Evolutionary conservation across 2,113 vertebrate species (phyloP), one percentile per base, ranked within the genome.

Genomic region (Leptobrachium ailaonicum): DNA sequence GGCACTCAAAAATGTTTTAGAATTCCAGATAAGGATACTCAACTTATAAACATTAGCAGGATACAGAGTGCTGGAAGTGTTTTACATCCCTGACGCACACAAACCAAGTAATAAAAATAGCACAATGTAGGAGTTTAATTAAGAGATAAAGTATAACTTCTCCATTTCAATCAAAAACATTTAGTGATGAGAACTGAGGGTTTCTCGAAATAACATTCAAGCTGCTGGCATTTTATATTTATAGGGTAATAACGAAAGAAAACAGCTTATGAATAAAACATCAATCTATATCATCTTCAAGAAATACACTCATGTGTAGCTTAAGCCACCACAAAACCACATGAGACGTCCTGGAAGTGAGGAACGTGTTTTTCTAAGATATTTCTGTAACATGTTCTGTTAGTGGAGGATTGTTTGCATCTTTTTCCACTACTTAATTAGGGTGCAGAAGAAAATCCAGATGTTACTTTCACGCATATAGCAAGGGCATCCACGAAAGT

Each of bases 281-380:
- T 14, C 20, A 50, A 63, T 64, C 14, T 60, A 79, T 70, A 56
- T 40, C 12, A 64, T 62, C 58, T 64, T 66, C 68, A 79, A 71
- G 77, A 68, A 40, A 14, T 60, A 71, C 41, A 71, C 58, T 60
- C 13, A 73, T 66, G 41, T 73, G 44, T 66, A 50, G 45, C 43
- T 41, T 32, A 53, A 73, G 45, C 47, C 9, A 71, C 77, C 77
- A 79, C 77, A 79, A 71, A 66, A 73, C 77, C 62, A 73, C 77
- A 79, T 73, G 10, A 79, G 62, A 64, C 32, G 43, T 8, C 12
- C 14, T 69, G 53, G 70, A 79, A 50, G 62, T n/a, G 4, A 44
- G 58, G 70, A 73, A 73, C 60, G 60, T 79, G 77, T 56, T 79
- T 79, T 73, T 69, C 5, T 10, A 11, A 73, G 44, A 79, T 79